Conservation (phyloP, 2,888 invertebrate species). For the Heliconius hortense region DNA sequence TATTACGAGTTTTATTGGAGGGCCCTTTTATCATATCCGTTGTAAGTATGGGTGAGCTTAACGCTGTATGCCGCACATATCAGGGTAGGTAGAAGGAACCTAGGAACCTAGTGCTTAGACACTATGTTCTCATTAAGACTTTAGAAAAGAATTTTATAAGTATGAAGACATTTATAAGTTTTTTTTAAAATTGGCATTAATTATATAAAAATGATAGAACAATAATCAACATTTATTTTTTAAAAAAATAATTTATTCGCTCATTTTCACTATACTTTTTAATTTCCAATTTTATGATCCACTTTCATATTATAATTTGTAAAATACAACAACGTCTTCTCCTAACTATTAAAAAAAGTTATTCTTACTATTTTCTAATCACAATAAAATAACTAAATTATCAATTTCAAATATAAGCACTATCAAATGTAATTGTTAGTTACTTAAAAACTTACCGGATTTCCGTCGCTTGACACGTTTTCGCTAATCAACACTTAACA, state of each 20-base stretch:
- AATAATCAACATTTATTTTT: neutral
- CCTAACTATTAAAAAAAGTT: too few relatives aligned
- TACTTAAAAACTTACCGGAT: slow-evolving; percentile 31
- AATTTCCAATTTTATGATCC: too few relatives aligned
- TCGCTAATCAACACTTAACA: slow-evolving; percentile 33
- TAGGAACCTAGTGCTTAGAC: too few relatives aligned
- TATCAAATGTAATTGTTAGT: slow-evolving; percentile 18
- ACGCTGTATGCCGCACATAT: neutral
- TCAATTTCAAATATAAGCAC: neutral
- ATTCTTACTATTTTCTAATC: too few relatives aligned
- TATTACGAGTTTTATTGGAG: slow-evolving; percentile 17
- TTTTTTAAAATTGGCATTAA: neutral
- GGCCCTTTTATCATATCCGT: neutral
- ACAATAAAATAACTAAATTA: neutral
- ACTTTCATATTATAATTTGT: neutral
- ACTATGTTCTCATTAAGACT: neutral
- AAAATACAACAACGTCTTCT: neutral
- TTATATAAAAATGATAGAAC: neutral
- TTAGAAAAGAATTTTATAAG: too few relatives aligned
- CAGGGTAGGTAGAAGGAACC: too few relatives aligned
- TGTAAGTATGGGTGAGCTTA: neutral
- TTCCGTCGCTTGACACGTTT: slow-evolving; percentile 38
- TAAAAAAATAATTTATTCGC: too few relatives aligned
- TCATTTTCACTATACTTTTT: too few relatives aligned
- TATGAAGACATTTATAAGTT: neutral